Evolutionary conservation across 2,888 invertebrate genomes (phyloP).

Genomic region (Priocnemis perturbator): DNA sequence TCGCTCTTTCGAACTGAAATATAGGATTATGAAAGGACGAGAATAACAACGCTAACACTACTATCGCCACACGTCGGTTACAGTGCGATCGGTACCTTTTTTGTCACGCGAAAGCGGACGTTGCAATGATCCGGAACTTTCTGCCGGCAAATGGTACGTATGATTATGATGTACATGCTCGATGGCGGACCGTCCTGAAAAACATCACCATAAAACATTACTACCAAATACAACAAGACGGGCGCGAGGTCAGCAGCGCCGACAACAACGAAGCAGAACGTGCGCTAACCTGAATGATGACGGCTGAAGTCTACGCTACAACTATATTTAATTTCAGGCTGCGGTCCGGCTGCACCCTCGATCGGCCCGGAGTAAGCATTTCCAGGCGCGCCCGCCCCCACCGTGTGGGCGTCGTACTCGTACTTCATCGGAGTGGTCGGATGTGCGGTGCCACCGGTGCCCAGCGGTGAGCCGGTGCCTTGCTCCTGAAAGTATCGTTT

Average conservation of each 20-base stretch:
- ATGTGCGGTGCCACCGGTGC: constrained; percentile 51
- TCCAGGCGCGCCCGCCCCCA: constrained; percentile 72
- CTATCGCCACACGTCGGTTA: no score
- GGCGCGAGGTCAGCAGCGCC: no score
- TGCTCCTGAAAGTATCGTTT: constrained; percentile 88
- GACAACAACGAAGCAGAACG: no score
- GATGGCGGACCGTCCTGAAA: constrained; percentile 76
- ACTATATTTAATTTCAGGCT: constrained; percentile 82
- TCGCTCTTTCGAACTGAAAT: constrained; percentile 80
- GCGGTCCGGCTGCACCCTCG: constrained; percentile 77
- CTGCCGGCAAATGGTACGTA: constrained; percentile 88
- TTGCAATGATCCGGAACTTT: constrained; percentile 80
- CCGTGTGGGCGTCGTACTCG: constrained; percentile 76
- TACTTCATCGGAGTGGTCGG: constrained; percentile 76
- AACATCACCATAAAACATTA: background rate
- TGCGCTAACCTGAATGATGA: constrained; percentile 74
- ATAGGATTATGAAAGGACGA: background rate
- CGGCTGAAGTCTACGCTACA: constrained; percentile 82
- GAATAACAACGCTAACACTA: no score
- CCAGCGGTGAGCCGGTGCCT: constrained; percentile 67
- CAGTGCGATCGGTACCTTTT: constrained; percentile 75
- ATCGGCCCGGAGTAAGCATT: constrained; percentile 74
- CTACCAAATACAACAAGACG: no score
- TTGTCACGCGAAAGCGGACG: constrained; percentile 85
- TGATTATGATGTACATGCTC: constrained; percentile 90